Evolutionary conservation across 2,797 vertebrate species (phyloP), one percentile per base, ranked within the genome.

Genomic region (Microhierax caerulescens): DNA sequence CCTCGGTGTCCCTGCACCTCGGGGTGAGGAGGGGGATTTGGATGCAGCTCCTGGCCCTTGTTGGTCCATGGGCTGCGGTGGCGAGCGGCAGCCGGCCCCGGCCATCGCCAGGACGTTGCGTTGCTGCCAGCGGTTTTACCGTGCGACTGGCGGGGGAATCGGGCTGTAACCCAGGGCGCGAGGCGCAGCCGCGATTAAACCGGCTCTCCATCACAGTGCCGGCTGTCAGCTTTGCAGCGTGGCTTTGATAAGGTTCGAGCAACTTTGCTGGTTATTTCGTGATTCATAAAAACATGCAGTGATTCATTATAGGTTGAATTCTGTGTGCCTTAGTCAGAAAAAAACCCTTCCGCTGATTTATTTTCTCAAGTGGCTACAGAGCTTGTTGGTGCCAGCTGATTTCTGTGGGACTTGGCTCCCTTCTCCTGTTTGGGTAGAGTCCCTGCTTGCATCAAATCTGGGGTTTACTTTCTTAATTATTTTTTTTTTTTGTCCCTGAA

Each of bases 381-480:
- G 57, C 47, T 69, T 4, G 22, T 36, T 6, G 47, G 67, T 82
- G 82, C 82, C 90, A 51, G 36, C 59, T 76, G 90, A 37, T 75
- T 88, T 45, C 82, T 69, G 41, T 17, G 84, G 76, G 84, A 37
- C 65, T 85, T 95, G 93, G 85, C 56, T 85, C 56, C 34, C 41
- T 13, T 60, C 41, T 70, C 11, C 23, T 56, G 9, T n/a, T 53
- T 43, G 51, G 83, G 60, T 36, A 21, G 43, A 70, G 48, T 30
- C 37, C 68, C 70, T 53, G 39, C 48, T 36, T 17, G 25, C 45
- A 68, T 60, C 79, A 63, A 54, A 73, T 28, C 61, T 36, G 50
- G 30, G 7, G 1, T 51, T 34, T 51, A 6, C 24, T 67, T 41
- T 9, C 41, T 37, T 3, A 11, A 34, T 20, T 27, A 22, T 41